Conservation (phyloP, 2,888 invertebrate genomes). For the Megamerina dolium region DNA sequence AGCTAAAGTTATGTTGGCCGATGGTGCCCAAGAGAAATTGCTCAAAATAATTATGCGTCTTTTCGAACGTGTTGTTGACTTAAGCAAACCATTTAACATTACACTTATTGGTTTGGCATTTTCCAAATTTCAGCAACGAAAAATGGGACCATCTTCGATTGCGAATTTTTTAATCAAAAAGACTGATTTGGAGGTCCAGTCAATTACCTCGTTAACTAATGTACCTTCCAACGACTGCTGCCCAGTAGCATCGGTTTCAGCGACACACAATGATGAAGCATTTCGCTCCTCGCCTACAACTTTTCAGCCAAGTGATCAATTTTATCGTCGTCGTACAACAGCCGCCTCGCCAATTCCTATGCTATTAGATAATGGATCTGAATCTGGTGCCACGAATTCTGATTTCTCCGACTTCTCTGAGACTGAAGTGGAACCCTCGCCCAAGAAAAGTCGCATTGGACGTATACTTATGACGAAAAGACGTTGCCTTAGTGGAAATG, state of each 20-base stretch:
- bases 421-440: constrained; percentile 66
- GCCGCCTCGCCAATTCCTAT: constrained; percentile 45
- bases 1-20: constrained; percentile 48
- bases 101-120: constrained; percentile 75
- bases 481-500: constrained; percentile 39
- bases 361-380: constrained; percentile 41
- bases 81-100: constrained; percentile 70
- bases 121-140: constrained; percentile 69
- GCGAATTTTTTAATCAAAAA: constrained; percentile 67
- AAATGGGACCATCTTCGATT: constrained; percentile 64
- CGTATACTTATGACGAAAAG: constrained; percentile 52
- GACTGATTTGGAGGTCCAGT: constrained; percentile 68
- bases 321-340: constrained; percentile 42
- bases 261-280: constrained; percentile 30
- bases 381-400: constrained; percentile 45
- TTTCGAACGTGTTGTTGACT: constrained; percentile 67
- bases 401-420: constrained; percentile 58
- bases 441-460: constrained; percentile 59
- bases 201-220: constrained; percentile 59
- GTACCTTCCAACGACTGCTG: constrained; percentile 25
- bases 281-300: constrained; percentile 44
- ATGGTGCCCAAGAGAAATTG: constrained; percentile 60
- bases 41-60: constrained; percentile 66
- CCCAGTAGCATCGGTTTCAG: constrained; percentile 20
- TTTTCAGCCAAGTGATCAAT: constrained; percentile 45